Evolutionary conservation across 2,888 invertebrate species (phyloP).

Genomic region (Heliconius erato): DNA sequence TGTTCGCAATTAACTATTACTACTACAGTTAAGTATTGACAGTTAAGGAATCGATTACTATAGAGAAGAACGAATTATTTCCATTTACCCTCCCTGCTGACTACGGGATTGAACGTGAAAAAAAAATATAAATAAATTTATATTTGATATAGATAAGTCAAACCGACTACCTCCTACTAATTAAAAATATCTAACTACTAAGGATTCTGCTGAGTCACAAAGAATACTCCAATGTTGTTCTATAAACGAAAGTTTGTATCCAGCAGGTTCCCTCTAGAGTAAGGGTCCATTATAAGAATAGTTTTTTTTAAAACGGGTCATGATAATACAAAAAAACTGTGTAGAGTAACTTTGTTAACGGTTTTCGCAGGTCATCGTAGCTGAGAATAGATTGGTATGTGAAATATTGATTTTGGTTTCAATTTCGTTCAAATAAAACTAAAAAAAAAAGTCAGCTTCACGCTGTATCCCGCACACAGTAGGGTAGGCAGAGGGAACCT

Average conservation of each 20-base stretch:
- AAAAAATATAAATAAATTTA: background rate
- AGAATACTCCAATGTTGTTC: conserved; percentile 8
- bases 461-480: no score
- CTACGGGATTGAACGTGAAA: no score
- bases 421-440: background rate
- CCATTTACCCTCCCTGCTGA: no score
- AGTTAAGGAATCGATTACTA: no score
- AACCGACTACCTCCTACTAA: background rate
- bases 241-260: conserved; percentile 9
- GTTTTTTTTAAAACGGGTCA: background rate
- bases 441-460: no score
- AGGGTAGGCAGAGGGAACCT: no score
- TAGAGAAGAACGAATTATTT: no score
- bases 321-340: background rate
- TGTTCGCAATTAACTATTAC: no score
- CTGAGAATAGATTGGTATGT: background rate
- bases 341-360: background rate
- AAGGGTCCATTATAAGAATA: conserved; percentile 16
- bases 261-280: background rate
- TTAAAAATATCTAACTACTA: background rate
- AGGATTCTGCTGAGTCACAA: conserved; percentile 8
- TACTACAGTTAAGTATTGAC: no score
- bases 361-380: background rate
- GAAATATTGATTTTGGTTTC: background rate
- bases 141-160: background rate